Evolutionary conservation across 2,888 invertebrate genomes (phyloP).

Genomic region (Lasius fuliginosus): DNA sequence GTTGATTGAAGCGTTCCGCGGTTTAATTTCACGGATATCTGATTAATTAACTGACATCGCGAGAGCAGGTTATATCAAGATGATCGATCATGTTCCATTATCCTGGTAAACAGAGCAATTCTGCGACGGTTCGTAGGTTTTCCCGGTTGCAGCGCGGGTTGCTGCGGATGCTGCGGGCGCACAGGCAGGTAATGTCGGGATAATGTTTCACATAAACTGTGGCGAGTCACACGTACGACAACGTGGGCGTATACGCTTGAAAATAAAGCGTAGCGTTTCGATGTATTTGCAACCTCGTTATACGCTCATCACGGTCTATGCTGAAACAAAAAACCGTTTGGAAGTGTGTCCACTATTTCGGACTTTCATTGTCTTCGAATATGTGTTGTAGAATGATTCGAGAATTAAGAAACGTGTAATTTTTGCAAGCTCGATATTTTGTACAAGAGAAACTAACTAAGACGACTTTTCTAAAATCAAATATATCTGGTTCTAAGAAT

Average conservation of each 20-base stretch:
- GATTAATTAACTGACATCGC: constrained; percentile 83
- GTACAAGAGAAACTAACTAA: neutral
- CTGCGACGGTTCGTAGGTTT: constrained; percentile 74
- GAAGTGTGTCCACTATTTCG: neutral
- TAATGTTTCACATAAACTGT: constrained; percentile 85
- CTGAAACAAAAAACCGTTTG: neutral
- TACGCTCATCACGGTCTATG: constrained; percentile 62
- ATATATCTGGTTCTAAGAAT: neutral
- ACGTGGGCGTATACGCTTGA: constrained; percentile 61
- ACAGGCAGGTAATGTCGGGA: constrained; percentile 84
- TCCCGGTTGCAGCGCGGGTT: constrained; percentile 64
- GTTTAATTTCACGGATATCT: constrained; percentile 83
- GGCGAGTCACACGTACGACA: constrained; percentile 75
- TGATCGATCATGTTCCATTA: constrained; percentile 81
- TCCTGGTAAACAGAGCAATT: constrained; percentile 76
- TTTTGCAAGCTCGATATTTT: neutral
- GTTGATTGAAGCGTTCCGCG: constrained; percentile 74
- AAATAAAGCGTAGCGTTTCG: constrained; percentile 73
- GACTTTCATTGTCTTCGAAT: constrained; percentile 10
- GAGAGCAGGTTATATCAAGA: constrained; percentile 54
- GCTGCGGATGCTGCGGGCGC: constrained; percentile 43
- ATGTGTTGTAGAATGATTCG: neutral
- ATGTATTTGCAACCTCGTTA: constrained; percentile 77
- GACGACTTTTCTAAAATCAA: neutral
- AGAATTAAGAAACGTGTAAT: neutral